Evolutionary conservation across 2,888 invertebrate species (phyloP).

Genomic region (Mactromeris polynyma): DNA sequence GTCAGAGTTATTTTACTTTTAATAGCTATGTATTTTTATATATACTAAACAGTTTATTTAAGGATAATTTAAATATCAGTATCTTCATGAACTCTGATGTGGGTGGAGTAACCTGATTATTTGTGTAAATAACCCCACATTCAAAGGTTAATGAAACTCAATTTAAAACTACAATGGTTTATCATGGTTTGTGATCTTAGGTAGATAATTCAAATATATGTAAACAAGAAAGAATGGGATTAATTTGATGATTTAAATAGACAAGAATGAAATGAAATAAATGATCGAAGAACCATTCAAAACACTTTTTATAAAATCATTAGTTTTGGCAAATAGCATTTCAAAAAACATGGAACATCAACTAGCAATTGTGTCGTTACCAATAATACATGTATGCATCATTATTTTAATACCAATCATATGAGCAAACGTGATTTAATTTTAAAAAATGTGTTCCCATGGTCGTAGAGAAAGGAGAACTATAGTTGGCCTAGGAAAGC

Average conservation of each 20-base stretch:
- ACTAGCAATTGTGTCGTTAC: no score
- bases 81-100: neutral
- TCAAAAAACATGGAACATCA: no score
- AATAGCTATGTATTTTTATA: no score
- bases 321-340: no score
- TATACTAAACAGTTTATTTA: neutral
- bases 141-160: slow-evolving; percentile 16
- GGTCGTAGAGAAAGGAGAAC: neutral
- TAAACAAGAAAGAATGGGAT: neutral
- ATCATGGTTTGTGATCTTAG: neutral
- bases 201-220: slow-evolving; percentile 13
- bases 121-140: neutral
- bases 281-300: no score
- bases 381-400: no score
- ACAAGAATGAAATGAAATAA: no score
- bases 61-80: neutral
- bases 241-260: neutral
- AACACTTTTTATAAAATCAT: no score
- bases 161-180: slow-evolving; percentile 15
- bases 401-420: no score
- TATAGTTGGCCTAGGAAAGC: neutral
- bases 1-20: no score
- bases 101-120: neutral
- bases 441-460: neutral
- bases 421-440: no score